Conservation (phyloP, 2,888 invertebrate species). For the Ormyrus labotus region DNA sequence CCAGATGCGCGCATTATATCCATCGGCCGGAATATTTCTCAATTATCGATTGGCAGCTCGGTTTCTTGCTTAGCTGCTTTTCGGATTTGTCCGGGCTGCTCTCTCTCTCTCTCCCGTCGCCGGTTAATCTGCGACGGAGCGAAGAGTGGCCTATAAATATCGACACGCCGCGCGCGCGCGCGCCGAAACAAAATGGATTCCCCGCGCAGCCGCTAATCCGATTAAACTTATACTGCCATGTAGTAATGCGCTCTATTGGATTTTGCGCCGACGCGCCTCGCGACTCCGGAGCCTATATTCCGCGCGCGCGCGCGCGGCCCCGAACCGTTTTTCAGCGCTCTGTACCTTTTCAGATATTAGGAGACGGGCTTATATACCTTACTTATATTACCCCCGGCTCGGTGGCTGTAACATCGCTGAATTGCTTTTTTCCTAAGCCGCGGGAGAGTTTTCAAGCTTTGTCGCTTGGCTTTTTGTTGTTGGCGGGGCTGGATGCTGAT, state of each 20-base stretch:
- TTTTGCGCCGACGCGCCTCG: constrained; percentile 15
- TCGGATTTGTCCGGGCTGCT: too few species aligned
- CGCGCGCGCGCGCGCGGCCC: not conserved
- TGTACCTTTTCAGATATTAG: too few species aligned
- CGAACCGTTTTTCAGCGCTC: too few species aligned
- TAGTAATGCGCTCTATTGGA: constrained; percentile 54
- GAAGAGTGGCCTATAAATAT: constrained; percentile 47
- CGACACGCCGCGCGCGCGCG: not conserved
- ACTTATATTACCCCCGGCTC: too few species aligned
- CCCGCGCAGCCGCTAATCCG: constrained; percentile 35
- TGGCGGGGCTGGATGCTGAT: too few species aligned
- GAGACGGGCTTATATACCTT: too few species aligned
- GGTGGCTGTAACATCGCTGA: too few species aligned
- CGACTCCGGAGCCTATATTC: not conserved
- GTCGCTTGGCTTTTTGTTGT: too few species aligned
- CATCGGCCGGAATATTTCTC: constrained; percentile 27
- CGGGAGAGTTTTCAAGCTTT: too few species aligned
- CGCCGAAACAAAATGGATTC: constrained; percentile 48
- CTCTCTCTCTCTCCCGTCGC: not conserved
- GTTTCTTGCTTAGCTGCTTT: not conserved
- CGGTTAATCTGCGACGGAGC: constrained; percentile 14
- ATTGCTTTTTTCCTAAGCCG: too few species aligned
- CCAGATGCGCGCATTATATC: constrained; percentile 14
- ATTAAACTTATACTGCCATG: constrained; percentile 55
- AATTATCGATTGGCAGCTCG: constrained; percentile 33